These are phyloP conservation scores for Psococerastis gibbosa DNA, from an alignment of 2,888 invertebrate genomes.

Conservation along the genomic window DNA sequence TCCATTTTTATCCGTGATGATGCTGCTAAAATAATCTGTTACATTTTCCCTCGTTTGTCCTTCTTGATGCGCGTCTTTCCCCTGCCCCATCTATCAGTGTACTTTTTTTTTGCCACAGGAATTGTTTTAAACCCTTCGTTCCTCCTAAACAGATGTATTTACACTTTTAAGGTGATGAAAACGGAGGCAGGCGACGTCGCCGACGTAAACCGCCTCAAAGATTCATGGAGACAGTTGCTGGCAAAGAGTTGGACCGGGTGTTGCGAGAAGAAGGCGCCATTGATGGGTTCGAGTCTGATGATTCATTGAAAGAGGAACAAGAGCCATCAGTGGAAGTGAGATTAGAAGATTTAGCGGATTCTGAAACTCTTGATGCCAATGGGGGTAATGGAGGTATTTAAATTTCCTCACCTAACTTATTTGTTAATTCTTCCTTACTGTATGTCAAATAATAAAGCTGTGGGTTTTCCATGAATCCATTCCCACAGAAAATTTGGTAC, in stretches of 20 bases:
- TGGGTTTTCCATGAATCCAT: too few relatives aligned
- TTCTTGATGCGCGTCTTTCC: too few relatives aligned
- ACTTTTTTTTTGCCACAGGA: too few relatives aligned
- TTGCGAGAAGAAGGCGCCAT: conserved; percentile 52
- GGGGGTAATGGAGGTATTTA: neutral
- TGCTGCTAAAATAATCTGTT: too few relatives aligned
- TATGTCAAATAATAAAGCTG: too few relatives aligned
- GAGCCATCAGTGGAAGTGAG: conserved; percentile 28
- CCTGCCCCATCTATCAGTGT: too few relatives aligned
- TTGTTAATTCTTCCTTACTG: too few relatives aligned
- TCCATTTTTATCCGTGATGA: too few relatives aligned
- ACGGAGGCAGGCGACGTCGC: neutral
- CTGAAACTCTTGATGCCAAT: conserved; percentile 18
- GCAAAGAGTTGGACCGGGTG: conserved; percentile 53
- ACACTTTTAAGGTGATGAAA: neutral
- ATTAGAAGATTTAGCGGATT: conserved; percentile 22
- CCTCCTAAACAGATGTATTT: too few relatives aligned
- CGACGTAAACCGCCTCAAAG: conserved; percentile 17
- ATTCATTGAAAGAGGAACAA: neutral
- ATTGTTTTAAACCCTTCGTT: too few relatives aligned
- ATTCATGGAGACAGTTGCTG: conserved; percentile 32
- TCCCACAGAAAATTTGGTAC: too few relatives aligned
- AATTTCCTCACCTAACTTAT: neutral
- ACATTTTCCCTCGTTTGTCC: too few relatives aligned
- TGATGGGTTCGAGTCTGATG: conserved; percentile 32